Conservation (phyloP, 1,140 invertebrate genomes). For the Trichogramma pretiosum region DNA sequence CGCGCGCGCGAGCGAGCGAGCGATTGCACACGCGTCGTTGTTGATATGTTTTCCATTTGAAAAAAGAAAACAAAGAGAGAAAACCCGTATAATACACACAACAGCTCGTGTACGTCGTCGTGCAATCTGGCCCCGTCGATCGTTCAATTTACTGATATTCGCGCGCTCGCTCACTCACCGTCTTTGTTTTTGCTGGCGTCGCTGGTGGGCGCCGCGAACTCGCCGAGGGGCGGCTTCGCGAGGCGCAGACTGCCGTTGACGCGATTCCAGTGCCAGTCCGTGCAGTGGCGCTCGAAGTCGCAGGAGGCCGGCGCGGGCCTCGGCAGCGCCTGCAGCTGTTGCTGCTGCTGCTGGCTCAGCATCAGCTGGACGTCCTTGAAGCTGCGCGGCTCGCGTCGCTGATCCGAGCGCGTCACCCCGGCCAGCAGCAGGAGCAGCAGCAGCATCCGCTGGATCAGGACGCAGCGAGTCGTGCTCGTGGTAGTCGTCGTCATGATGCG, state of each 20-base stretch:
- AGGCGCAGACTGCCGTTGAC: constrained; percentile 21
- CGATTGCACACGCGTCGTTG: no score
- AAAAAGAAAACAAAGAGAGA: constrained; percentile 1
- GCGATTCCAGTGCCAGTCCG: constrained; percentile 32
- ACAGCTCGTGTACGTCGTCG: not conserved
- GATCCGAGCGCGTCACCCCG: not conserved
- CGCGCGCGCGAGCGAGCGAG: no score
- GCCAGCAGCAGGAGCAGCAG: not conserved
- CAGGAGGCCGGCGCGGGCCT: constrained; percentile 26
- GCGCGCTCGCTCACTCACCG: constrained; percentile 15
- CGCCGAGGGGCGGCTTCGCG: constrained; percentile 4
- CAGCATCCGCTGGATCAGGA: not conserved
- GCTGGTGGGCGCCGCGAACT: constrained; percentile 10
- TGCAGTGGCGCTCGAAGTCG: constrained; percentile 31
- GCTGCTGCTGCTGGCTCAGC: constrained; percentile 2
- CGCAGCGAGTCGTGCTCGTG: not conserved
- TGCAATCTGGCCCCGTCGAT: not conserved
- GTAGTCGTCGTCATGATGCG: not conserved
- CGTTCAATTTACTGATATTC: not conserved
- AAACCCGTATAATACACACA: not conserved
- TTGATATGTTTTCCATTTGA: no score
- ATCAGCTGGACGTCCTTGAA: not conserved
- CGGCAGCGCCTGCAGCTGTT: not conserved
- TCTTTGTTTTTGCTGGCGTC: constrained; percentile 23
- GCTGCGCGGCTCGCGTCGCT: not conserved